Evolutionary conservation across 2,888 invertebrate species (phyloP).

Genomic region (Abscondita cerata): DNA sequence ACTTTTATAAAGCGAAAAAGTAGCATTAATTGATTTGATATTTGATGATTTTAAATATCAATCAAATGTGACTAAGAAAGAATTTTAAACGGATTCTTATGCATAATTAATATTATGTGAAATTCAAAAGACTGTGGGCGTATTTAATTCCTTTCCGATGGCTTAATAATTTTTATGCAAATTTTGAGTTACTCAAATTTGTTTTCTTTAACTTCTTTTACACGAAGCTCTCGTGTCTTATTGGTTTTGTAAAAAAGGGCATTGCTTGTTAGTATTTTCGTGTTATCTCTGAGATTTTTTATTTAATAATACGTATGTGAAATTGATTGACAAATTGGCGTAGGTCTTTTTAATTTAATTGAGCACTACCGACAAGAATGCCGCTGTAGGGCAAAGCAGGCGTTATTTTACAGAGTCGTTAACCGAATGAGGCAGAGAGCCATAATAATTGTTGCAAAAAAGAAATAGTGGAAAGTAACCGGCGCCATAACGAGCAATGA

Average conservation of each 20-base stretch:
- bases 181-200: too few relatives aligned
- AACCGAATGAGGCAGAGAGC: conserved; percentile 23
- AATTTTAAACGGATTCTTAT: conserved; percentile 9
- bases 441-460: conserved; percentile 27
- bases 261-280: too few relatives aligned
- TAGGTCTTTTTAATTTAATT: conserved; percentile 27
- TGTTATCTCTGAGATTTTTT: background rate
- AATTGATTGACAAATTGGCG: conserved; percentile 14
- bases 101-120: background rate
- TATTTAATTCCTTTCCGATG: too few relatives aligned
- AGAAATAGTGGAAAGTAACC: conserved; percentile 19
- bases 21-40: conserved; percentile 3
- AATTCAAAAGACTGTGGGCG: too few relatives aligned
- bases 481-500: conserved; percentile 30
- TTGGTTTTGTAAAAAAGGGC: too few relatives aligned
- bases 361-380: conserved; percentile 22
- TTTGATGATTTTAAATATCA: background rate
- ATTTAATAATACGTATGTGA: conserved; percentile 3
- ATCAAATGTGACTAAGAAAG: conserved; percentile 4
- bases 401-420: conserved; percentile 31
- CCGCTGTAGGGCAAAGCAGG: conserved; percentile 18
- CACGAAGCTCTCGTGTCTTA: too few relatives aligned
- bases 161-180: too few relatives aligned
- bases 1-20: background rate
- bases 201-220: too few relatives aligned